These are phyloP conservation scores for Meles meles DNA, from an alignment of 2,113 vertebrate species.

Conservation along the genomic window DNA sequence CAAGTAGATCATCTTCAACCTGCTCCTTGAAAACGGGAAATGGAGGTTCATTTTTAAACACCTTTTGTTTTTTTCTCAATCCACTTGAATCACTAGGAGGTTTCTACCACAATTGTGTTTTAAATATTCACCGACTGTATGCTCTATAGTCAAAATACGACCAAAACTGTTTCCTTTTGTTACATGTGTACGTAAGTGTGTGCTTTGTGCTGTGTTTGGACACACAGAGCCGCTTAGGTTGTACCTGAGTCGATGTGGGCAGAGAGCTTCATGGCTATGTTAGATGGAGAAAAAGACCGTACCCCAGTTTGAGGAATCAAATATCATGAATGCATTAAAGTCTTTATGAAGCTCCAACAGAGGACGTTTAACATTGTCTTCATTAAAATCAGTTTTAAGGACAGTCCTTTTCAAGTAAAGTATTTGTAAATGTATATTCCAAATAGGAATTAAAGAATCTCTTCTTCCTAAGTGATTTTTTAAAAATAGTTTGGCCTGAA, in stretches of 20 bases:
- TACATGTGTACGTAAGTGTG: neutral
- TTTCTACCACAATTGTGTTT: neutral
- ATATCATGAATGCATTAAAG: neutral
- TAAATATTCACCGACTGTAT: neutral
- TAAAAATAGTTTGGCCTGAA: constrained; percentile 33
- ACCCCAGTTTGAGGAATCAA: neutral
- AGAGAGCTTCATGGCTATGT: neutral
- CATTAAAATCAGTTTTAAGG: neutral
- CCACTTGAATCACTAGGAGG: neutral
- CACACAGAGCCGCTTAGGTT: neutral
- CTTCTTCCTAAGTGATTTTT: neutral
- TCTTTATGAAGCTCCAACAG: neutral
- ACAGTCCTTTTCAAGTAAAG: neutral
- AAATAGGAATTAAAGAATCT: constrained; percentile 30
- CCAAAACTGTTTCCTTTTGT: neutral
- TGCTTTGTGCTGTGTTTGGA: neutral
- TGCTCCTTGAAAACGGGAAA: neutral
- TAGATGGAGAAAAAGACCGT: neutral
- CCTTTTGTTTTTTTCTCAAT: neutral
- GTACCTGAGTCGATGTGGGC: neutral
- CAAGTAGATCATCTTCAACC: neutral
- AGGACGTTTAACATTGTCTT: neutral
- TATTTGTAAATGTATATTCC: neutral
- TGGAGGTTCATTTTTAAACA: neutral
- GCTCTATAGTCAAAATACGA: neutral